Base-by-base conservation (phyloP, 2,888 invertebrate species). In the Colostygia pectinataria region DNA sequence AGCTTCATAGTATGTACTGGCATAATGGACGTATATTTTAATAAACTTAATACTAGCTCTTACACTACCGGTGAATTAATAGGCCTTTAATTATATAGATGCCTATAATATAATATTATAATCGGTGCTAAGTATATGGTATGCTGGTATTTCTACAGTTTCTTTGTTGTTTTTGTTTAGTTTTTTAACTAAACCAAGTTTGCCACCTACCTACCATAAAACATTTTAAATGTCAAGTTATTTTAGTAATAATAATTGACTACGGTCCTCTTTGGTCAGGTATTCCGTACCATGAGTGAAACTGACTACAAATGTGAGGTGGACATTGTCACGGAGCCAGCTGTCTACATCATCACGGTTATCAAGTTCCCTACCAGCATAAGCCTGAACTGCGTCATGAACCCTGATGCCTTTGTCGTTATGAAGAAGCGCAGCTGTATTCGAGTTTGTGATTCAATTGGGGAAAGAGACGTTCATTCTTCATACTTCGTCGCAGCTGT, bases 281-380 rank as follows among this genome's bases (percentile, higher is more conserved):
- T 87, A 2, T 74, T 88, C 20, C 70, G 82, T n/a, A 80, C 80
- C 1, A 12, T 83, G 23, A 63, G 44, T 12, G 73, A 80, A 27
- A 57, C 75, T 3, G 85, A 87, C 56, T 89, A 87, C 53, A 71
- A 76, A 40, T 89, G 89, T 37, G 38, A 57, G 2, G 63, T 88
- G 9, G 87, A 89, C 48, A 73, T 89, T 13, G 71, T 74, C 1
- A 71, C 79, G 0, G 74, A 77, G 7, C 32, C 61, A 0, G 8
- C 44, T 2, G 52, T 67, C 0, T 55, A 49, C 14, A 55, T 88
- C 0, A 47, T 88, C 1, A 58, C 80, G 0, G 85, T 86, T 0
- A 73, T 89, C 12, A 71, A 77, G 8, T 86, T 75, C 25, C 87
- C 88, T 0, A 82, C 65, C 5, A 60, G 54, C 4, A 59, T 87